Base-by-base conservation (phyloP, 2,797 vertebrate species). In the Sciurus carolinensis region DNA sequence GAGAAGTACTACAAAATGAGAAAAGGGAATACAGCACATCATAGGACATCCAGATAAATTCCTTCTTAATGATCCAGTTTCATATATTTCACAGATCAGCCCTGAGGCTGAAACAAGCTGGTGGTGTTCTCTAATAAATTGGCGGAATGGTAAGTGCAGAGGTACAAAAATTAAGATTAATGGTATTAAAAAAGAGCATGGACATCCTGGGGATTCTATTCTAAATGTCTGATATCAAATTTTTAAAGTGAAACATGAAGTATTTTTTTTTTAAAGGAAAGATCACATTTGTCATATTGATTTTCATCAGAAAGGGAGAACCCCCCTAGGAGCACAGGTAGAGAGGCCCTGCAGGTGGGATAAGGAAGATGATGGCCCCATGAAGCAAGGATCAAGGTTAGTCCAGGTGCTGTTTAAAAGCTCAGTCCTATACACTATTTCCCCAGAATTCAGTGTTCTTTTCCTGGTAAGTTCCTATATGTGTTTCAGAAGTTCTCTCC, bases 1-100 rank as follows among this genome's bases (percentile, higher is more conserved):
- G 67, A 95, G 72, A 75, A 84, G 44, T 69, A 30, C 0, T 94
- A 15, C 36, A 71, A 91, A 95, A 87, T 90, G 76, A 96, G 87
- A 91, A 96, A 94, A 89, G 79, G 85, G 62, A 87, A 97, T 62
- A 81, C 24, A 69, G 62, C 24, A 15, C 17, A 33, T 94, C 96
- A 33, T 44, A 71, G 47, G 91, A 80, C 5, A 91, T 66, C 28
- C 72, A 92, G 59, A 91, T 87, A 90, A 44, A 84, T 79, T 95
- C 5, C 44, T 4, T 95, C n/a, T 87, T 80, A 59, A 64, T 81
- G 80, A 94, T 87, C 94, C 22, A 5, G 72, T 84, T 91, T 92
- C 67, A 73, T 11, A 62, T 50, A 81, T 84, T 95, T 95, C 39
- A 33, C 73, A 90, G 94, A 75, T 95, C 93, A 94, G 39, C 30